Percentiles rank a stretch among this genome's conserved stretches.
Evolutionary conservation across 2,888 invertebrate genomes (phyloP).

Genomic region (Hydriomena furcata): DNA sequence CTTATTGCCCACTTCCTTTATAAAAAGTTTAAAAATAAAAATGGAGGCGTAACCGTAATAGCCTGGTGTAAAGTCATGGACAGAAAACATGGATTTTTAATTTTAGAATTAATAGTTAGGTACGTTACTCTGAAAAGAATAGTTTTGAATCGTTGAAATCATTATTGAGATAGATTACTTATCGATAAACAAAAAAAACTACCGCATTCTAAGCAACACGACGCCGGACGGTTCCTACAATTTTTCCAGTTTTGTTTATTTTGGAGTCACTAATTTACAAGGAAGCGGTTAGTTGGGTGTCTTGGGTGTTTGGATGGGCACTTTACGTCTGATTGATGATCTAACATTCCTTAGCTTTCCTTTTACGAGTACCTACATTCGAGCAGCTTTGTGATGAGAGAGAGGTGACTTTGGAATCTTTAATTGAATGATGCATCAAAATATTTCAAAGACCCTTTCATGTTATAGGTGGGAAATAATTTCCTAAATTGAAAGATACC

Average conservation of each 20-base stretch:
- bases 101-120: conserved; percentile 41
- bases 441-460: conserved; percentile 26
- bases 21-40: conserved; percentile 58
- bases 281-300: conserved; percentile 54
- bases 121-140: too few relatives aligned
- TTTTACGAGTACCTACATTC: conserved; percentile 39
- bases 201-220: conserved; percentile 28
- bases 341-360: conserved; percentile 49
- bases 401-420: conserved; percentile 43
- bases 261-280: conserved; percentile 56
- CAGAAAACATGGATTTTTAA: conserved; percentile 43
- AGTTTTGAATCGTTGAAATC: too few relatives aligned
- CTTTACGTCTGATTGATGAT: conserved; percentile 66
- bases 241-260: conserved; percentile 52
- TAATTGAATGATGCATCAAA: conserved; percentile 64
- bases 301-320: conserved; percentile 50
- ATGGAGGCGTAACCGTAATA: conserved; percentile 52
- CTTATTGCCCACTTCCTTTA: conserved; percentile 72
- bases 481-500: too few relatives aligned
- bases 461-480: too few relatives aligned
- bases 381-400: conserved; percentile 37
- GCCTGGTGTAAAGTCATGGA: conserved; percentile 58
- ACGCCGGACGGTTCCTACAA: conserved; percentile 26
- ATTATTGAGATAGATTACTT: too few relatives aligned
- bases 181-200: conserved; percentile 31